Conservation (phyloP, 1,140 invertebrate species). For the Mercenaria mercenaria region DNA sequence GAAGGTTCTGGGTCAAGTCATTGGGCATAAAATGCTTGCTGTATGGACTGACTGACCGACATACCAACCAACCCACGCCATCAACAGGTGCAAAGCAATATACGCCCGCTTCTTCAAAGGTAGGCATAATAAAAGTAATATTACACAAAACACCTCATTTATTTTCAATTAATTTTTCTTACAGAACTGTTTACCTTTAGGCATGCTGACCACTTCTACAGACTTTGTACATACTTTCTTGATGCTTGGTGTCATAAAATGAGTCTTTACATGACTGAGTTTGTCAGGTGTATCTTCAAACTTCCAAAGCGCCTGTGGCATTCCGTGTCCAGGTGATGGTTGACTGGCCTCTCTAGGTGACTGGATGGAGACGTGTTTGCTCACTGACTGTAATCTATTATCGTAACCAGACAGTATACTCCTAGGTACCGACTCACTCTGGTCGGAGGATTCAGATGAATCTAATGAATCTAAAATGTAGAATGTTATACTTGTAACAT, state of each 20-base stretch:
- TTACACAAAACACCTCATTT: too few relatives aligned
- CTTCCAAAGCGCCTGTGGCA: not conserved
- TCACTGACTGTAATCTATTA: not conserved
- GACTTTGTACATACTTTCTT: slow-evolving; percentile 28
- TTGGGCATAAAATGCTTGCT: too few relatives aligned
- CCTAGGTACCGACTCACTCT: not conserved
- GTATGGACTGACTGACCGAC: too few relatives aligned
- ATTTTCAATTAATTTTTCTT: too few relatives aligned
- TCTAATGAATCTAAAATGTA: not conserved
- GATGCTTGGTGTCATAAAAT: slow-evolving; percentile 52
- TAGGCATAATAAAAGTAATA: too few relatives aligned
- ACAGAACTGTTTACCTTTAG: slow-evolving; percentile 52
- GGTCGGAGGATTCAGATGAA: not conserved
- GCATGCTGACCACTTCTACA: slow-evolving; percentile 54
- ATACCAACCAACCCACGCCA: too few relatives aligned
- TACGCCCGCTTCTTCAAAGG: too few relatives aligned
- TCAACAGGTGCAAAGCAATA: too few relatives aligned
- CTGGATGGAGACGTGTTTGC: slow-evolving; percentile 6
- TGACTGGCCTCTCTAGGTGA: not conserved
- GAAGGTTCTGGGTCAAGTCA: too few relatives aligned
- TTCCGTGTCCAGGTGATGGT: not conserved
- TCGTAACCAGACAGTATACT: not conserved
- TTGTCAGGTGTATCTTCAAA: not conserved
- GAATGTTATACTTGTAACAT: too few relatives aligned
- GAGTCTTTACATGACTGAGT: not conserved